Conservation (phyloP, 2,797 vertebrate genomes). For the Carapus acus region DNA sequence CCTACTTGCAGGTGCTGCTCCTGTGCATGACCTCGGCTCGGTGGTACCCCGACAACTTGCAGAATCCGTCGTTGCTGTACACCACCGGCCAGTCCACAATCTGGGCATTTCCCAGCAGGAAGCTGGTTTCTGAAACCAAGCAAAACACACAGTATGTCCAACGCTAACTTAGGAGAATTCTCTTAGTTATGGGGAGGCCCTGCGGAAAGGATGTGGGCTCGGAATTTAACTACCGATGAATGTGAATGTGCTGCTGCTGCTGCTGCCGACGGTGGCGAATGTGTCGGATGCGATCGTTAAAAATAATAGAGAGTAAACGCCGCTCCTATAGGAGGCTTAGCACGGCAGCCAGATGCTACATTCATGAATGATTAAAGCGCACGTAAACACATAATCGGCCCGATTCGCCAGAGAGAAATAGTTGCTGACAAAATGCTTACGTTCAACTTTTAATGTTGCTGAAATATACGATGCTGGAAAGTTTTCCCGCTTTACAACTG, state of each 20-base stretch:
- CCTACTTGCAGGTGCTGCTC: slow-evolving; percentile 96
- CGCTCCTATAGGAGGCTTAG: background rate
- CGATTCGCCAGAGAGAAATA: slow-evolving; percentile 25
- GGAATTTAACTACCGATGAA: too few relatives aligned
- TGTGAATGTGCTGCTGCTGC: background rate
- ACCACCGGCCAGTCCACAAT: slow-evolving; percentile 97
- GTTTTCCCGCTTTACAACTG: slow-evolving; percentile 33
- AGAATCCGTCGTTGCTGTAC: slow-evolving; percentile 99
- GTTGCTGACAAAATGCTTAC: slow-evolving; percentile 57
- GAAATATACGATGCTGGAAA: slow-evolving; percentile 51
- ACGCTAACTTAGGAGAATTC: too few relatives aligned
- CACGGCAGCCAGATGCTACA: slow-evolving; percentile 7
- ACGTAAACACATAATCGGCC: slow-evolving; percentile 20
- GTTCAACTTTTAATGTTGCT: slow-evolving; percentile 47
- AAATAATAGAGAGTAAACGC: slow-evolving; percentile 3
- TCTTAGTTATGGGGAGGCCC: too few relatives aligned
- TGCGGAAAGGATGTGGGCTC: too few relatives aligned
- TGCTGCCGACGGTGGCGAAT: too few relatives aligned
- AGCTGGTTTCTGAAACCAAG: slow-evolving; percentile 86
- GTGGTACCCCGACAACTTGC: slow-evolving; percentile 96
- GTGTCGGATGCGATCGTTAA: background rate
- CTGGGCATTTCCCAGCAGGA: slow-evolving; percentile 96
- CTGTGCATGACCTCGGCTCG: slow-evolving; percentile 98
- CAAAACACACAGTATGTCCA: too few relatives aligned
- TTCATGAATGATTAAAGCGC: slow-evolving; percentile 25